Evolutionary conservation across 2,888 invertebrate species (phyloP), one percentile per base, ranked within the genome.

Genomic region (Drosophila prolongata): DNA sequence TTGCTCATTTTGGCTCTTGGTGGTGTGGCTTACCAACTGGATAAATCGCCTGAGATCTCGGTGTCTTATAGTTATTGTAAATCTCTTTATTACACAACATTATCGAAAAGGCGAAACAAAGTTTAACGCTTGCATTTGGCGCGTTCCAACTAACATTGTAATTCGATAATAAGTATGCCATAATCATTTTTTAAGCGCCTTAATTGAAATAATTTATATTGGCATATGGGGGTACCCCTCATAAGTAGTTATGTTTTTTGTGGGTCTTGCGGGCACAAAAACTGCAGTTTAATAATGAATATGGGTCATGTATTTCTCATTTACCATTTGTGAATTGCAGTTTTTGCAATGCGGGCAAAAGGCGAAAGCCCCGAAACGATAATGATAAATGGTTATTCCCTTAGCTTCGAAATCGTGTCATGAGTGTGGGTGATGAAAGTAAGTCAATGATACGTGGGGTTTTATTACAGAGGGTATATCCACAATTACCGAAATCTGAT

Each of bases 141-240:
- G 67, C 64, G 77, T 64, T 78, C 65, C 56, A 80, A 81, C n/a
- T n/a, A n/a, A n/a, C n/a, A n/a, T 75, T 70, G 79, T 82, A 88
- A 85, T 77, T 77, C 71, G 69, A 82, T 82, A 77, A 77, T 82
- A 86, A 83, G 77, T 79, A 57, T 68, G 79, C 79, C 88, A 86
- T 88, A 85, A 83, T 83, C 86, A 86, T 88, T 82, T 86, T 76
- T 75, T 77, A 88, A 83, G 86, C 88, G 82, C 82, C 88, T 74
- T 86, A 83, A 83, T 86, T 83, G 82, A 83, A 83, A 82, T 75
- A 86, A 86, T 88, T 83, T 70, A 88, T 77, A 71, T 70, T 60
- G 73, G 62, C 75, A 43, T 58, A 82, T 74, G 74, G 49, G 61
- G 60, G 40, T 43, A 43, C 40, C 52, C 24, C 52, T 44, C 40